Conservation (phyloP, 2,113 vertebrate species). For the Centropristis striata region DNA sequence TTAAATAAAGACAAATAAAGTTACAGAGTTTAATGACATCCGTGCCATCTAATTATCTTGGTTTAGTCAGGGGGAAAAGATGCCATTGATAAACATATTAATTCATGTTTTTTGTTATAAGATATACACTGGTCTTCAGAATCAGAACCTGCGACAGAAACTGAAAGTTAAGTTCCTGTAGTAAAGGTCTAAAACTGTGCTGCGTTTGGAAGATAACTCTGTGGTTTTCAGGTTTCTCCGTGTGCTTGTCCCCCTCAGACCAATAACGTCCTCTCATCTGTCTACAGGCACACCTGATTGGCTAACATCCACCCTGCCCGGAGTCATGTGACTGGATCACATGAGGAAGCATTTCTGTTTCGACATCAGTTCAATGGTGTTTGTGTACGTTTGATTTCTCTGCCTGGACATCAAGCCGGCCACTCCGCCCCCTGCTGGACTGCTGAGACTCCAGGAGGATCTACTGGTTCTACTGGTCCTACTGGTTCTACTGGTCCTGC, state of each 20-base stretch:
- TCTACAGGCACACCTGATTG: conserved; percentile 85
- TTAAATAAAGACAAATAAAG: too few relatives aligned
- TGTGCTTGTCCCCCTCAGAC: not conserved
- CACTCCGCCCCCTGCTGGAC: conserved; percentile 69
- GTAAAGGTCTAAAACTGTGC: not conserved
- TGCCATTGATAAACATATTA: too few relatives aligned
- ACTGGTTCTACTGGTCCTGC: not conserved
- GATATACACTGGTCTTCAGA: too few relatives aligned
- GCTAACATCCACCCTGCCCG: conserved; percentile 82
- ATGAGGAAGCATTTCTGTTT: conserved; percentile 86
- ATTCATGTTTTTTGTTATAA: too few relatives aligned
- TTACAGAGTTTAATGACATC: too few relatives aligned
- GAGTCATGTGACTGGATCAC: conserved; percentile 93
- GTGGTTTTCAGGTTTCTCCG: not conserved
- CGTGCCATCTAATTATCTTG: too few relatives aligned
- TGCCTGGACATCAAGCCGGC: conserved; percentile 77
- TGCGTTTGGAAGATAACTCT: too few relatives aligned
- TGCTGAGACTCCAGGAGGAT: conserved; percentile 9
- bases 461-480: not conserved
- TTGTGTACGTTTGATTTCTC: conserved; percentile 86
- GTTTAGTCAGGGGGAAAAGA: too few relatives aligned
- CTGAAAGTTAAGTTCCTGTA: too few relatives aligned
- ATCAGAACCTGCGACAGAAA: too few relatives aligned
- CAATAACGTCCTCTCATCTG: conserved; percentile 10
- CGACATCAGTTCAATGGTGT: conserved; percentile 94